Conservation (phyloP, 1,140 invertebrate genomes). For the Asbolus verrucosus region DNA sequence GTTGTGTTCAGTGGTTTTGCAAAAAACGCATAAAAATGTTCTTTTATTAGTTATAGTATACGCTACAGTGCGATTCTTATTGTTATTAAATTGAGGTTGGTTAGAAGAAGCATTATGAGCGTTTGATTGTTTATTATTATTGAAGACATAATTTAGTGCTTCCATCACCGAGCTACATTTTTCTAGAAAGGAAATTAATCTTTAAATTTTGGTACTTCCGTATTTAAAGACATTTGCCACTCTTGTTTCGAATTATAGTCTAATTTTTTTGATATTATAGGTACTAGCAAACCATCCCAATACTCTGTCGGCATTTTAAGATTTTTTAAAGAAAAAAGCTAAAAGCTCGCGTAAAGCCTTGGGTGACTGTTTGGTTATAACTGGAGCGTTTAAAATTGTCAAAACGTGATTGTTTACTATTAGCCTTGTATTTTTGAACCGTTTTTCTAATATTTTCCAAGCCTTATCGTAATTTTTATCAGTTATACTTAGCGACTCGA, state of each 20-base stretch:
- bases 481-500: slow-evolving; percentile 3
- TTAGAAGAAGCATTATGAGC: too few relatives aligned
- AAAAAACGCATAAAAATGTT: too few relatives aligned
- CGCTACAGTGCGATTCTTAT: too few relatives aligned
- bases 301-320: not conserved
- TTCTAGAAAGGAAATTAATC: not conserved
- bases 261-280: slow-evolving; percentile 9
- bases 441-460: slow-evolving; percentile 42
- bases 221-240: slow-evolving; percentile 8
- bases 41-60: too few relatives aligned
- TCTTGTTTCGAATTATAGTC: slow-evolving; percentile 13
- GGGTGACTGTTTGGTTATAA: slow-evolving; percentile 14
- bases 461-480: slow-evolving; percentile 12
- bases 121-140: too few relatives aligned
- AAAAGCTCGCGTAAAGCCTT: too few relatives aligned
- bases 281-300: slow-evolving; percentile 22
- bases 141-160: not conserved
- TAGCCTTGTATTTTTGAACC: slow-evolving; percentile 37
- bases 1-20: too few relatives aligned
- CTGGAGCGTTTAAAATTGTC: not conserved
- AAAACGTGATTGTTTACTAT: slow-evolving; percentile 17
- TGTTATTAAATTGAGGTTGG: too few relatives aligned
- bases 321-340: slow-evolving; percentile 4
- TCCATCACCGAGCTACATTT: slow-evolving; percentile 2
- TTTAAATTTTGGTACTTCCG: slow-evolving; percentile 8